Evolutionary conservation across 2,888 invertebrate genomes (phyloP).

Genomic region (Noctua fimbriata): DNA sequence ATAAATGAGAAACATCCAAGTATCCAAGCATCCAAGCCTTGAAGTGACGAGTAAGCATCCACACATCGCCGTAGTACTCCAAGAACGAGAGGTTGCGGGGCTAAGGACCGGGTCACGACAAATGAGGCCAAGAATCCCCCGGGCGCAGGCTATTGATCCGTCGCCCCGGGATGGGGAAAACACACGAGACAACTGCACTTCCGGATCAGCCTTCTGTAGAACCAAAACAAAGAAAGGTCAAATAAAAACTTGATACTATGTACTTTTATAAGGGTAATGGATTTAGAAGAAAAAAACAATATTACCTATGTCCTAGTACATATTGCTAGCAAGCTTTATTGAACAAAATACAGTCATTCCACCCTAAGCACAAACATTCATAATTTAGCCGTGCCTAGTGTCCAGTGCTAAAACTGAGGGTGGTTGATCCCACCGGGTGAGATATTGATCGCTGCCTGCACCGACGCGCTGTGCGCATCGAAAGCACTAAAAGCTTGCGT

Average conservation of each 20-base stretch:
- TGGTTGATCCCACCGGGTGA: constrained; percentile 53
- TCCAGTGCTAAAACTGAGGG: constrained; percentile 64
- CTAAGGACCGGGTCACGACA: constrained; percentile 77
- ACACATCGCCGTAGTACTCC: constrained; percentile 35
- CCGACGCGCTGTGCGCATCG: constrained; percentile 51
- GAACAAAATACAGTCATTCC: constrained; percentile 39
- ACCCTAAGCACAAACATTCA: constrained; percentile 42
- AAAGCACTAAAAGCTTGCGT: constrained; percentile 42
- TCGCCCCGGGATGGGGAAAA: constrained; percentile 54
- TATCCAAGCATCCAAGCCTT: not conserved
- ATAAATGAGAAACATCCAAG: not conserved
- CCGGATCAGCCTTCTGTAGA: not conserved
- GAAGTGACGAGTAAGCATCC: constrained; percentile 12
- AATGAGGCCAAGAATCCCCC: constrained; percentile 80
- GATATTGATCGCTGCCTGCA: constrained; percentile 68
- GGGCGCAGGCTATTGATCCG: constrained; percentile 70
- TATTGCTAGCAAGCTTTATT: constrained; percentile 10
- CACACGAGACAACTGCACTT: constrained; percentile 30
- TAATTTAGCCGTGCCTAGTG: constrained; percentile 57
- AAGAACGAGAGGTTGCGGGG: constrained; percentile 64
- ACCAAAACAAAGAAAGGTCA: constrained; percentile 17
- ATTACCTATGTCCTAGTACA: not conserved
- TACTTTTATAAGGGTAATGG: not conserved
- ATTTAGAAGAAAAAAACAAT: not conserved
- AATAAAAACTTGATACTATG: not conserved